Evolutionary conservation across 2,888 invertebrate genomes (phyloP), one percentile per base, ranked within the genome.

Genomic region (Stomorhina lunata): DNA sequence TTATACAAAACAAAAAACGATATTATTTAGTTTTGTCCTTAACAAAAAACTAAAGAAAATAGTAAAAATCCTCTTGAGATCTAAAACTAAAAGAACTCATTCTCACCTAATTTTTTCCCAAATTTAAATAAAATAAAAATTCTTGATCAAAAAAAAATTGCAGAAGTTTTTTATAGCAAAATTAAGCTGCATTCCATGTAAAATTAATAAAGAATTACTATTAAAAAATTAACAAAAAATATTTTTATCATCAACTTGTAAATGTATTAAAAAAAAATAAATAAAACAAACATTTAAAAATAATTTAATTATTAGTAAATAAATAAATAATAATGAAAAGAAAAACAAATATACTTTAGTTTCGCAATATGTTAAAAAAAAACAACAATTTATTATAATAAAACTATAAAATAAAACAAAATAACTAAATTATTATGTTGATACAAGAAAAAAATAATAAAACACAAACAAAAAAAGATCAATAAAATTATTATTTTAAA

Each of bases 141-240:
- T 66, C 40, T 57, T 48, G 37, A 71, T 32, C 25, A 25, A 43
- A 50, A 17, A 61, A 45, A 69, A 34, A 73, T 75, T 80, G 73
- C 77, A 77, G 80, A 83, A 65, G 37, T 29, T 57, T 59, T 45
- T 72, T 45, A 80, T 78, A 85, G 84, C 65, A 85, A 85, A 82
- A 84, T 83, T 68, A 77, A 84, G 87, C 86, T 88, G 90, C 90
- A 90, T 90, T 90, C 90, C 90, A 90, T 91, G 90, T 90, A 90
- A 87, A 90, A 86, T 86, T 86, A 61, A 78, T 63, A 10, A 76
- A 73, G 55, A 61, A 25, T 29, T 40, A 68, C 68, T 37, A 71
- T 80, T 40, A 79, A 66, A 45, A 69, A 71, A 20, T 34, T 63
- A 27, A 50, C 4, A 9, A 66, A 34, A 27, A 34, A 57, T 32